phyloP scores from a whole-genome alignment of 2,797 vertebrate species.

The Gallinago solitaria region DNA sequence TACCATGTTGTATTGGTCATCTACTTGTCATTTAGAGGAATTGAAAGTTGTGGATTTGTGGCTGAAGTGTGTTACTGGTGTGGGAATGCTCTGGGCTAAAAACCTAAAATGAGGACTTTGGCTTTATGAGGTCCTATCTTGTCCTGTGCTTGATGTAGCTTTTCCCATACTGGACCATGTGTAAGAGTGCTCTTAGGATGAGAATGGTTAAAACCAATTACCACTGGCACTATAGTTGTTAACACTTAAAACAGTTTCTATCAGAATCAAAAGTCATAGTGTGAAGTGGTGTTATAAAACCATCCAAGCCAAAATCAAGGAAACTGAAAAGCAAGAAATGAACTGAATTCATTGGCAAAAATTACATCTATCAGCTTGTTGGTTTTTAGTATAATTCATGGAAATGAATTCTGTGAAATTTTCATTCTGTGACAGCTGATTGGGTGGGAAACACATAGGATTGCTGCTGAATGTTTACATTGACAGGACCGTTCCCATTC shows the following conservation, averaged over 20 bases:
- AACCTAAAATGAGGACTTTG: neutral
- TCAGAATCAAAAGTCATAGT: neutral
- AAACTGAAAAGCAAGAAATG: neutral
- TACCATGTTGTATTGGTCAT: neutral
- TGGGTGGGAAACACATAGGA: slow-evolving; percentile 7
- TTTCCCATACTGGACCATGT: neutral
- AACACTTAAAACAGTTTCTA: neutral
- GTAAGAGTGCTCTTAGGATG: neutral
- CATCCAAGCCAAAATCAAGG: neutral
- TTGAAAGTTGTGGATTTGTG: neutral
- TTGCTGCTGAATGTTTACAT: slow-evolving; percentile 14
- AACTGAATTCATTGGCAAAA: neutral
- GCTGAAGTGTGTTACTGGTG: neutral
- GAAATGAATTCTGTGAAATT: slow-evolving; percentile 11
- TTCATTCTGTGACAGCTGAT: slow-evolving; percentile 4
- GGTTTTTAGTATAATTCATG: slow-evolving; percentile 23
- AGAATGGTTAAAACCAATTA: neutral
- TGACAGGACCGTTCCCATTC: slow-evolving; percentile 8
- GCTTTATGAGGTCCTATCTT: neutral
- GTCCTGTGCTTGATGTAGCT: neutral
- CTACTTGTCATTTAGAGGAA: neutral
- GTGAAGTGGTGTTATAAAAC: neutral
- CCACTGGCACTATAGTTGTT: neutral
- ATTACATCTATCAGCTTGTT: neutral
- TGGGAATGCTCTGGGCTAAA: neutral